Conservation (phyloP, 2,797 vertebrate species). For the Phoebastria nigripes region DNA sequence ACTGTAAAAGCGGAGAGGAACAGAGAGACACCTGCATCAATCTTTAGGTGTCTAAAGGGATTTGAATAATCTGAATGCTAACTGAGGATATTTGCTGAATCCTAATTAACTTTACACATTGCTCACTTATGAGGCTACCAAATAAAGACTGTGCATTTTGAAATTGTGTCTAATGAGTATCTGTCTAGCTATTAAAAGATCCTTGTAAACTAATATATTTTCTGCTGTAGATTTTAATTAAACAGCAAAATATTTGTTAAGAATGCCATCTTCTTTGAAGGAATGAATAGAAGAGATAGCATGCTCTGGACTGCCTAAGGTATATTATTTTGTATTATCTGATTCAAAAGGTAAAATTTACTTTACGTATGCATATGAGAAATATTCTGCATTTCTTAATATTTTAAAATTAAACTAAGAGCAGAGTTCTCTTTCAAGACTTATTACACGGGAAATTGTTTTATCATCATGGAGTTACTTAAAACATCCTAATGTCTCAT, state of each 20-base stretch:
- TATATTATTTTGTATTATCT: neutral
- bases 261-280: neutral
- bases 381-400: neutral
- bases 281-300: neutral
- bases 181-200: neutral
- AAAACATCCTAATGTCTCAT: neutral
- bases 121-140: neutral
- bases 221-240: neutral
- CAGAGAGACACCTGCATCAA: neutral
- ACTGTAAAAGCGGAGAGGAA: neutral
- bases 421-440: neutral
- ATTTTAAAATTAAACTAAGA: neutral
- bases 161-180: neutral
- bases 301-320: neutral
- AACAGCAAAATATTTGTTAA: neutral
- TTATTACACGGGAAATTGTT: neutral
- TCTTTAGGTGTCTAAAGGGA: neutral
- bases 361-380: neutral
- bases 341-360: neutral
- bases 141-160: neutral
- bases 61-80: neutral
- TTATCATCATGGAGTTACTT: neutral
- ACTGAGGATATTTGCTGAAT: neutral
- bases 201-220: neutral
- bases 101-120: neutral